A percentile compares a stretch with the other conserved stretches of the same genome.
Evolutionary conservation across 1,140 invertebrate species (phyloP).

Genomic region (Megalopta genalis): DNA sequence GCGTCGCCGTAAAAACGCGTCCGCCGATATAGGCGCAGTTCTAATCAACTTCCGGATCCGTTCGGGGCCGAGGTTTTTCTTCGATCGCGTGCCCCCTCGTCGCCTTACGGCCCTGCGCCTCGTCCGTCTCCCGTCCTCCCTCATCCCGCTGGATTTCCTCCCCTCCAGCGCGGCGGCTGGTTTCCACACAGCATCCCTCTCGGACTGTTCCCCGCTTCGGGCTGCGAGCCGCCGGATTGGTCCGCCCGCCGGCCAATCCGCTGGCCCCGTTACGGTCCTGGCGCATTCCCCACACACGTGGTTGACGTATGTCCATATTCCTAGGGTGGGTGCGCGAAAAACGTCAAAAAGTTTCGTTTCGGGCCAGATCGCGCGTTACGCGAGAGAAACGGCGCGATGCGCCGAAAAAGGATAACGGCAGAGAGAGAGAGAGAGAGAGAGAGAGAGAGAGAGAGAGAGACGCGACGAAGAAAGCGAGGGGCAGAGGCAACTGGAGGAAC

Average conservation of each 20-base stretch:
- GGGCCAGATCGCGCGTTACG: conserved; percentile 52
- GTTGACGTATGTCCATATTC: conserved; percentile 73
- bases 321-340: conserved; percentile 71
- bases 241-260: conserved; percentile 61
- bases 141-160: conserved; percentile 46
- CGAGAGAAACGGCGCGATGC: conserved; percentile 23
- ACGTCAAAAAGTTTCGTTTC: conserved; percentile 74
- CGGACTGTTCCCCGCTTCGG: conserved; percentile 40
- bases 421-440: not conserved
- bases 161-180: conserved; percentile 10
- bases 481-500: not conserved
- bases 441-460: too few relatives aligned
- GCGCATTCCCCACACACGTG: conserved; percentile 76
- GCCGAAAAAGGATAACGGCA: not conserved
- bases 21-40: conserved; percentile 28
- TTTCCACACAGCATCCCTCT: conserved; percentile 49
- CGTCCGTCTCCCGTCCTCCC: conserved; percentile 36
- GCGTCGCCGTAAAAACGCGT: conserved; percentile 34
- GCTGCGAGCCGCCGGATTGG: conserved; percentile 62
- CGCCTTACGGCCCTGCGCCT: conserved; percentile 36
- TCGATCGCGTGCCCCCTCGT: conserved; percentile 29
- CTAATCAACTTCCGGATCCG: conserved; percentile 42
- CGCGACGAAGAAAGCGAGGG: too few relatives aligned
- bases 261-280: conserved; percentile 48
- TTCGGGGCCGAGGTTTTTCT: conserved; percentile 37